Conservation (phyloP, 2,888 invertebrate genomes). For the Unio pictorum region DNA sequence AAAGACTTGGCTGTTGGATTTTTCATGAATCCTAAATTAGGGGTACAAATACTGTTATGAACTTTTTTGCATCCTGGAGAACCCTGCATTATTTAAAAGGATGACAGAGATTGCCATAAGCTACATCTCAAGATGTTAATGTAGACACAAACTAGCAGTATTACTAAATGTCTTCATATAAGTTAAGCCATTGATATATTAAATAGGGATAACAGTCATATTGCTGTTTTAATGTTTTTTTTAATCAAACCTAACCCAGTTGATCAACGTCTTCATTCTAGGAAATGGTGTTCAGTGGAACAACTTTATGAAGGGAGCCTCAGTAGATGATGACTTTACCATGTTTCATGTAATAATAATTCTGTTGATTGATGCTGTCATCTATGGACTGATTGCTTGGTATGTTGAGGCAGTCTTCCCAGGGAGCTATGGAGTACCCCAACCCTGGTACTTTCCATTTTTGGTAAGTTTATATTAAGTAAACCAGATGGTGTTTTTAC, state of each 20-base stretch:
- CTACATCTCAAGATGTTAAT: too few species aligned
- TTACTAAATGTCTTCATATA: too few species aligned
- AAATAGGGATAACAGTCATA: not conserved
- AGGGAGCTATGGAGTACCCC: slow-evolving; percentile 87
- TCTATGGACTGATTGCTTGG: slow-evolving; percentile 84
- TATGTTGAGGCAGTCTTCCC: slow-evolving; percentile 91
- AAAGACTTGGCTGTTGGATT: too few species aligned
- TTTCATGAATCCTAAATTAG: too few species aligned
- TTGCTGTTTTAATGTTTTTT: not conserved
- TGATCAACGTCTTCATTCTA: slow-evolving; percentile 17
- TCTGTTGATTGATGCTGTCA: slow-evolving; percentile 79
- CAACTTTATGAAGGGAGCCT: slow-evolving; percentile 73
- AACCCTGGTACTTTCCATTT: slow-evolving; percentile 86
- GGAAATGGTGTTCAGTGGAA: slow-evolving; percentile 67
- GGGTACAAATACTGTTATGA: too few species aligned
- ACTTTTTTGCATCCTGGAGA: too few species aligned
- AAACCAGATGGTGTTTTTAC: not conserved
- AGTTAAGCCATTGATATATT: not conserved
- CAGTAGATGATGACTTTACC: slow-evolving; percentile 80
- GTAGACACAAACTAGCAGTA: too few species aligned
- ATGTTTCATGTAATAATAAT: slow-evolving; percentile 79
- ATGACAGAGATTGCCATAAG: too few species aligned
- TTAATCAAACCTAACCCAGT: not conserved
- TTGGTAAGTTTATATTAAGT: slow-evolving; percentile 72
- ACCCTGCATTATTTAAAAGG: too few species aligned